phyloP scores from a whole-genome alignment of 2,797 vertebrate species.

The Sus cebifrons region DNA sequence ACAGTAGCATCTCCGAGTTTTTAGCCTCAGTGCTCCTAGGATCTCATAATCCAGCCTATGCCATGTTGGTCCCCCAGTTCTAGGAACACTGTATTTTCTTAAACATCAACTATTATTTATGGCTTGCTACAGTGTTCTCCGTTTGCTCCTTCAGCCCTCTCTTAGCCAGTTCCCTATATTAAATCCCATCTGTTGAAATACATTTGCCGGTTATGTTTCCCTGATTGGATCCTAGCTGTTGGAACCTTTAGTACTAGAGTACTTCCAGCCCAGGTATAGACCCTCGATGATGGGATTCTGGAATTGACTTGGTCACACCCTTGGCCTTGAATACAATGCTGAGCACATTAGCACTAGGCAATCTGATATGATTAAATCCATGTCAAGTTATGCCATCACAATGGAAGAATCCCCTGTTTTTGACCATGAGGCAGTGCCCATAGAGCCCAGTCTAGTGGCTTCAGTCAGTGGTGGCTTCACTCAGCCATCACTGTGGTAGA shows the following conservation, averaged over 20 bases:
- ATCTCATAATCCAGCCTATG: not conserved
- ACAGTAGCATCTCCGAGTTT: fast-evolving
- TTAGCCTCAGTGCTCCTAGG: fast-evolving
- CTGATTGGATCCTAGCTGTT: not conserved
- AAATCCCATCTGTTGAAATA: not conserved
- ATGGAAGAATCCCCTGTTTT: fast-evolving
- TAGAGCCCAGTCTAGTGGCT: fast-evolving
- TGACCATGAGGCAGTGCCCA: fast-evolving
- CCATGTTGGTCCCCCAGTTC: fast-evolving
- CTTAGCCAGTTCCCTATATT: not conserved
- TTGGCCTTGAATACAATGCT: not conserved
- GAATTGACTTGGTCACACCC: fast-evolving
- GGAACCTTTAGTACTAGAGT: not conserved
- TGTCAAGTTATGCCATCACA: fast-evolving
- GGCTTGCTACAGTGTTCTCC: fast-evolving
- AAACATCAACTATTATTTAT: no score
- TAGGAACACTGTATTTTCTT: no score
- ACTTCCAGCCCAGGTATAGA: not conserved
- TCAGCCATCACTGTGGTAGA: fast-evolving
- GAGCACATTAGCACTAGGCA: fast-evolving
- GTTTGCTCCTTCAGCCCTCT: not conserved
- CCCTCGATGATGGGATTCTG: not conserved
- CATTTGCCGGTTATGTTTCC: fast-evolving
- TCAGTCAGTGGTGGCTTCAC: not conserved
- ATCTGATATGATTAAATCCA: fast-evolving